Evolutionary conservation across 1,140 invertebrate genomes (phyloP).

Genomic region (Phenacoccus solenopsis): DNA sequence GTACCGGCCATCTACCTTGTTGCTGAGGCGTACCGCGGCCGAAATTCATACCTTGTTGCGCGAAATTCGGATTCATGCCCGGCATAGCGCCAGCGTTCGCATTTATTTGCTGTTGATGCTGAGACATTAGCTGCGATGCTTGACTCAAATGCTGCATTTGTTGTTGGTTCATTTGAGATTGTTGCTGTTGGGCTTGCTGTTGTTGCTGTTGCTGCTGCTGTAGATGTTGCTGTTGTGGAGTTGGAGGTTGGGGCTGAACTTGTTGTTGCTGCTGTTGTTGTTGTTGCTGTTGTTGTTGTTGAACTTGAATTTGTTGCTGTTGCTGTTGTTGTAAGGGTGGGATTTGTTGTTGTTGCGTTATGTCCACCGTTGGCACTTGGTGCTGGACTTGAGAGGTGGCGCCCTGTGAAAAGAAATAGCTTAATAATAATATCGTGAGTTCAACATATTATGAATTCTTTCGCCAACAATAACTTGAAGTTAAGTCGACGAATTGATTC

Average conservation of each 20-base stretch:
- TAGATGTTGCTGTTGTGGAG: slow-evolving; percentile 27
- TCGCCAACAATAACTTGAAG: neutral
- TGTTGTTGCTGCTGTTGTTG: slow-evolving; percentile 36
- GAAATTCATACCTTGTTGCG: neutral
- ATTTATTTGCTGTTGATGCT: neutral
- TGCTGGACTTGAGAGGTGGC: neutral
- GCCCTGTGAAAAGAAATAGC: neutral
- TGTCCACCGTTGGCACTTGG: slow-evolving; percentile 13
- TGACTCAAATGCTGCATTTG: neutral
- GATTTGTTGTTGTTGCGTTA: slow-evolving; percentile 19
- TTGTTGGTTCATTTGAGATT: slow-evolving; percentile 24
- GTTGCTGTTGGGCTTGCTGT: slow-evolving; percentile 33
- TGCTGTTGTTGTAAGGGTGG: slow-evolving; percentile 20
- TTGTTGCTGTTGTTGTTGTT: slow-evolving; percentile 33
- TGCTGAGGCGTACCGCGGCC: slow-evolving; percentile 14
- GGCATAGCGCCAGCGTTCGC: neutral
- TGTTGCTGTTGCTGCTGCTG: slow-evolving; percentile 33
- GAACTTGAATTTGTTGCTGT: slow-evolving; percentile 26
- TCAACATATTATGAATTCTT: neutral
- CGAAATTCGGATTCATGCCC: neutral
- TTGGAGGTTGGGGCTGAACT: slow-evolving; percentile 31
- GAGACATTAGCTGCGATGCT: neutral
- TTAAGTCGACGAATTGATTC: neutral
- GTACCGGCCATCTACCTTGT: slow-evolving; percentile 4
- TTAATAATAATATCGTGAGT: neutral